Percentiles rank a stretch among this genome's conserved stretches.
These are phyloP conservation scores for Ciona savignyi DNA, from an alignment of 23 tunicate species.

Conservation along the genomic window DNA sequence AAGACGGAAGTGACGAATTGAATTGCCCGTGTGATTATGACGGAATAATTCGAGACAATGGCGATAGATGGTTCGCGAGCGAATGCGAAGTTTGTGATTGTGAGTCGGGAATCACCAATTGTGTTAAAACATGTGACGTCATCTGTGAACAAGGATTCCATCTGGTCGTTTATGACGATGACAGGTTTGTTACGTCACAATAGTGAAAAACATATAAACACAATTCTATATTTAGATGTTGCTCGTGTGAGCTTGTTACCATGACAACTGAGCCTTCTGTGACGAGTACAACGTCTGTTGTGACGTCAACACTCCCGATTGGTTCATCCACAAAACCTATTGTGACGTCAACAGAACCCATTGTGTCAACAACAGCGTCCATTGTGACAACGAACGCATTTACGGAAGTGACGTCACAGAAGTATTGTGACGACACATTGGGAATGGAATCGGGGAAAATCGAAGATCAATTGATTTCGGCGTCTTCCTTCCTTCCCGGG, in stretches of 20 bases:
- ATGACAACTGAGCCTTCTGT: no score
- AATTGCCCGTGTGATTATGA: conserved; percentile 56
- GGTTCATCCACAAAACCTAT: neutral
- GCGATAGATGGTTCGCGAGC: conserved; percentile 28
- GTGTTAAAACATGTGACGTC: conserved; percentile 38
- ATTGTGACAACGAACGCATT: neutral
- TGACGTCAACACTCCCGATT: neutral
- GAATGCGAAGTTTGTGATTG: conserved; percentile 69
- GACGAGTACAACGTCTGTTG: neutral
- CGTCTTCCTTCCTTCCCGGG: conserved; percentile 42
- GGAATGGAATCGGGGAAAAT: conserved; percentile 78
- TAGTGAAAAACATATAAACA: no score
- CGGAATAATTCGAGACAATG: conserved; percentile 43
- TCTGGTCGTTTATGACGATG: conserved; percentile 48
- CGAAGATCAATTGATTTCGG: conserved; percentile 38
- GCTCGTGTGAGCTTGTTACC: neutral
- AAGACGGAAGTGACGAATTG: conserved; percentile 64
- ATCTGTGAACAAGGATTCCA: conserved; percentile 49
- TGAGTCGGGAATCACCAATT: conserved; percentile 17
- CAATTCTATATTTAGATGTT: no score
- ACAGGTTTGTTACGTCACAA: conserved; percentile 15
- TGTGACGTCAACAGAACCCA: neutral
- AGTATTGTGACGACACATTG: conserved; percentile 27
- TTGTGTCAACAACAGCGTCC: neutral
- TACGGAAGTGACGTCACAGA: no score